A percentile compares a stretch with the other conserved stretches of the same genome.
Evolutionary conservation across 2,113 vertebrate genomes (phyloP).

Genomic region (Alosa alosa): DNA sequence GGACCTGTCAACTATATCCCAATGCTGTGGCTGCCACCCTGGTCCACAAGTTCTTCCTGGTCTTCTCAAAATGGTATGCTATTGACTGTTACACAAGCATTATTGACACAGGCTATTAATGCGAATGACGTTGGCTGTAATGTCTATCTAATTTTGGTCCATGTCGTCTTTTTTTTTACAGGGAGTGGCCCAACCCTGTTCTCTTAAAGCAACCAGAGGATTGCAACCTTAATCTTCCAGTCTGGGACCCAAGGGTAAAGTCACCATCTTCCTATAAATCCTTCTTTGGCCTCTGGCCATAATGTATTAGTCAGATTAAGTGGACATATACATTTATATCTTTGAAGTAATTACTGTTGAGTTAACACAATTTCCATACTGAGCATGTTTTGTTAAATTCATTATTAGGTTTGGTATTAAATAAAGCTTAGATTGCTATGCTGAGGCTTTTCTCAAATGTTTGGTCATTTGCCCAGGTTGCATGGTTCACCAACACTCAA

Average conservation of each 20-base stretch:
- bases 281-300: not conserved
- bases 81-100: not conserved
- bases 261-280: not conserved
- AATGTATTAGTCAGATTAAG: not conserved
- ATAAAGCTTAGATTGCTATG: not conserved
- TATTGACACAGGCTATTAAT: not conserved
- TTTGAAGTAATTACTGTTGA: not conserved
- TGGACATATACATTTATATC: too few relatives aligned
- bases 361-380: not conserved
- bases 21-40: conserved; percentile 88
- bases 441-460: too few relatives aligned
- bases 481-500: too few relatives aligned
- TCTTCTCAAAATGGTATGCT: conserved; percentile 89
- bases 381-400: not conserved
- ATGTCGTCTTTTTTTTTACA: conserved; percentile 43
- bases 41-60: conserved; percentile 92
- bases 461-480: too few relatives aligned
- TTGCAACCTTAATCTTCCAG: conserved; percentile 86
- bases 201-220: conserved; percentile 86
- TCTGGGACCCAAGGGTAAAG: conserved; percentile 89
- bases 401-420: not conserved
- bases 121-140: not conserved
- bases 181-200: conserved; percentile 91
- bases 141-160: not conserved
- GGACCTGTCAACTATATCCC: conserved; percentile 91